phyloP scores from a whole-genome alignment of 2,797 vertebrate species.

The Sebastes matsubarae region DNA sequence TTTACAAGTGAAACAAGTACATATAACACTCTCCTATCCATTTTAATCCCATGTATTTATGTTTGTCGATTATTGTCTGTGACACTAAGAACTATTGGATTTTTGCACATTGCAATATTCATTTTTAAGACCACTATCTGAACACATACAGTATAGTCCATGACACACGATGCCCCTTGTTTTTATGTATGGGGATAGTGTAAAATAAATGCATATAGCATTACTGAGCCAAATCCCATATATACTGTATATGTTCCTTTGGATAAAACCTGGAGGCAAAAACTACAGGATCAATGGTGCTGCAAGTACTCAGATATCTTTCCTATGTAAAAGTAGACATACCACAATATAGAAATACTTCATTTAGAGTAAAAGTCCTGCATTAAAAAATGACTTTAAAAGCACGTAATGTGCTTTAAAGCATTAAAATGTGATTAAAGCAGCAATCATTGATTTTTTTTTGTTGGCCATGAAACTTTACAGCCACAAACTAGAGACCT shows the following conservation, averaged over 20 bases:
- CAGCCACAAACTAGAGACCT: too few relatives aligned
- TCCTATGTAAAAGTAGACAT: not conserved
- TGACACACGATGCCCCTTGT: slow-evolving; percentile 5
- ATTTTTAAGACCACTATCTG: slow-evolving; percentile 13
- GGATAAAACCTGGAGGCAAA: not conserved
- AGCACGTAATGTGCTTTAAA: too few relatives aligned
- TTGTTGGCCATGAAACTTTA: too few relatives aligned
- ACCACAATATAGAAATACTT: not conserved
- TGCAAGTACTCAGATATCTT: not conserved
- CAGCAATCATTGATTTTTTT: not conserved
- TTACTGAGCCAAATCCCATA: slow-evolving; percentile 6
- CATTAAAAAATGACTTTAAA: not conserved
- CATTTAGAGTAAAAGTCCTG: not conserved
- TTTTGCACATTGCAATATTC: slow-evolving; percentile 13
- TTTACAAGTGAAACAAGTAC: slow-evolving; percentile 18
- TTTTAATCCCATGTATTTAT: not conserved
- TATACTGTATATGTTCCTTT: not conserved
- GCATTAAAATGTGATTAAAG: not conserved
- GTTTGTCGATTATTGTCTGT: not conserved
- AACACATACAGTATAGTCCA: slow-evolving; percentile 7
- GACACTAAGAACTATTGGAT: slow-evolving; percentile 9
- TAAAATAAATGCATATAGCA: slow-evolving; percentile 11
- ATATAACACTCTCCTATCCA: slow-evolving; percentile 2
- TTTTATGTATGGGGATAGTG: not conserved
- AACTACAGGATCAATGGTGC: not conserved